These are phyloP conservation scores for Matsumurasca onukii DNA, from an alignment of 1,140 invertebrate species.

Conservation along the genomic window DNA sequence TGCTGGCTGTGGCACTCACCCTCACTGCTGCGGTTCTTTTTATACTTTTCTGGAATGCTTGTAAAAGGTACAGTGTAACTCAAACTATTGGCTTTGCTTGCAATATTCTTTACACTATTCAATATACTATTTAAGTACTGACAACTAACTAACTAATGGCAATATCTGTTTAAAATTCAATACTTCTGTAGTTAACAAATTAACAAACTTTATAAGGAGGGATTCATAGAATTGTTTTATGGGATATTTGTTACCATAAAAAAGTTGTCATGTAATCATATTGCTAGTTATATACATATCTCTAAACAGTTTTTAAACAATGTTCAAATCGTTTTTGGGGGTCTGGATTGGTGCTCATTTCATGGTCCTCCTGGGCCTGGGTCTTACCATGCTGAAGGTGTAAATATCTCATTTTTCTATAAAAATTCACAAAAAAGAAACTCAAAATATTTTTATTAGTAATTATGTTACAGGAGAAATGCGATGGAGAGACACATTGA, in stretches of 20 bases:
- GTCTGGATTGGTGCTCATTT: no score
- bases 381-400: no score
- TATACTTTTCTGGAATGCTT: slow-evolving; percentile 26
- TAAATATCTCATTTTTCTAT: no score
- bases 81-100: not conserved
- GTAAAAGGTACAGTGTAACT: not conserved
- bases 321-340: no score
- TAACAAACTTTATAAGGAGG: not conserved
- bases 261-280: no score
- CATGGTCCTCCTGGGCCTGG: no score
- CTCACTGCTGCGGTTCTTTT: slow-evolving; percentile 12
- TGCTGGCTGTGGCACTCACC: slow-evolving; percentile 10
- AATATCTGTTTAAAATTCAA: not conserved
- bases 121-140: not conserved
- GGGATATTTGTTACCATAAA: not conserved
- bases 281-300: no score
- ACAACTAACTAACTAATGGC: not conserved
- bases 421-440: no score
- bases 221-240: not conserved
- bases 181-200: not conserved
- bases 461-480: not conserved
- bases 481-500: not conserved
- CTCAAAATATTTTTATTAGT: no score
- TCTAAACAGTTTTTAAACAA: no score
- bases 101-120: not conserved